Percentiles rank a stretch among this genome's conserved stretches.
Conservation (phyloP, 2,888 invertebrate species). For the Odiellus spinosus region DNA sequence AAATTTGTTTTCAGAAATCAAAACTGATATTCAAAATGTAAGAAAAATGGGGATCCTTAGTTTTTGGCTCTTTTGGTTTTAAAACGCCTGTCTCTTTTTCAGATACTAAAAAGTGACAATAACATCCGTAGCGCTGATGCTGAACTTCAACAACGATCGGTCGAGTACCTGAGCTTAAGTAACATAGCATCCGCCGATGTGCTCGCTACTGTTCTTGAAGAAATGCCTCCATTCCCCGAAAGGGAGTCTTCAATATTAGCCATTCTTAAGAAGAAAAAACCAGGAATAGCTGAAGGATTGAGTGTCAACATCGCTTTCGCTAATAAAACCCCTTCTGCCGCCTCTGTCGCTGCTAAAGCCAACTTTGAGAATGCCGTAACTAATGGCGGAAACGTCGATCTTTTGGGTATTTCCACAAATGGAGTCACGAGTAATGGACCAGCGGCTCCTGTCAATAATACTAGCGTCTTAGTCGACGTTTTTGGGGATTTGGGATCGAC, state of each 20-base stretch:
- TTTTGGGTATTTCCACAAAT: conserved; percentile 20
- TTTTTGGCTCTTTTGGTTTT: conserved; percentile 26
- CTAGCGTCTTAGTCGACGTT: conserved; percentile 72
- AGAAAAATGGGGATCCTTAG: conserved; percentile 37
- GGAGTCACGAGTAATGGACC: conserved; percentile 22
- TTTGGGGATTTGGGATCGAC: conserved; percentile 47
- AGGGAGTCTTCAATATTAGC: conserved; percentile 93
- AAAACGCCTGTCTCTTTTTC: conserved; percentile 1
- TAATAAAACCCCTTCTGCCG: conserved; percentile 31
- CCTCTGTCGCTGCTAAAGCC: conserved; percentile 1
- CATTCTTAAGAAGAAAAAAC: conserved; percentile 95
- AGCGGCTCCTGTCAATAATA: conserved; percentile 45
- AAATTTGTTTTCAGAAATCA: conserved; percentile 97
- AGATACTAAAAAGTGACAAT: conserved; percentile 49
- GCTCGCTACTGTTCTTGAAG: conserved; percentile 92
- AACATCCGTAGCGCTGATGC: conserved; percentile 95
- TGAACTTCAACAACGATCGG: conserved; percentile 92
- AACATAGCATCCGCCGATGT: conserved; percentile 94
- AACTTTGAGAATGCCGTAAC: not conserved
- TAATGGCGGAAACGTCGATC: conserved; percentile 8
- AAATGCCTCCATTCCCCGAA: conserved; percentile 99
- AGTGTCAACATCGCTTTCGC: conserved; percentile 2
- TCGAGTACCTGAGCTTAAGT: conserved; percentile 91
- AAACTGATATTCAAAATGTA: conserved; percentile 84
- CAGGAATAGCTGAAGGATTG: conserved; percentile 36